A percentile compares a stretch with the other conserved stretches of the same genome.
Conservation (phyloP, 2,888 invertebrate species). For the Drosophila affinis region DNA sequence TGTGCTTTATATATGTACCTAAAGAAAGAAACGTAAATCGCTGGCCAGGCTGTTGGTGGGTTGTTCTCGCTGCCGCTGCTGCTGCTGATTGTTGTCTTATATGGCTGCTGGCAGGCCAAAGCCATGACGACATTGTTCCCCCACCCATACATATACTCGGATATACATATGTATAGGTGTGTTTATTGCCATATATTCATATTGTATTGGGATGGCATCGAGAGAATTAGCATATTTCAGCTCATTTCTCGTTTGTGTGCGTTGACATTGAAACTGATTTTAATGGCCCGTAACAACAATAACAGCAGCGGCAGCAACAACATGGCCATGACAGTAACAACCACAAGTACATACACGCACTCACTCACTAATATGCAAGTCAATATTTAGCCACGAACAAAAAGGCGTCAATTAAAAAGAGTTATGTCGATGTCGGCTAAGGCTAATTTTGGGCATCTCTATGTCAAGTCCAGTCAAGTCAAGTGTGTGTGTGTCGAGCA, state of each 20-base stretch:
- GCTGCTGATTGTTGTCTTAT: constrained; percentile 32
- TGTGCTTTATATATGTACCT: constrained; percentile 3
- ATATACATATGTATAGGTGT: too few species aligned
- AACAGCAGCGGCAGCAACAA: constrained; percentile 24
- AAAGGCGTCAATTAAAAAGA: constrained; percentile 47
- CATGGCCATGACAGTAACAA: constrained; percentile 24
- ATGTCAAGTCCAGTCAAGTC: constrained; percentile 27
- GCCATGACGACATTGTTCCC: constrained; percentile 60
- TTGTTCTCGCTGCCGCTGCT: constrained; percentile 8
- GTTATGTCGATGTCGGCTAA: constrained; percentile 13
- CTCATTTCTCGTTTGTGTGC: constrained; percentile 30
- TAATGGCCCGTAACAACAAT: constrained; percentile 66
- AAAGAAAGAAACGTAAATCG: constrained; percentile 26
- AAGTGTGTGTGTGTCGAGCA: constrained; percentile 14
- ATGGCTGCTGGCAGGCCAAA: constrained; percentile 43
- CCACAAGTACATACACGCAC: constrained; percentile 24
- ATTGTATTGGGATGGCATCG: constrained; percentile 27
- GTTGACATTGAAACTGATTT: constrained; percentile 77
- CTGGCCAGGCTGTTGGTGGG: constrained; percentile 28
- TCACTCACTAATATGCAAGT: constrained; percentile 44
- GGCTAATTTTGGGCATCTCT: constrained; percentile 36
- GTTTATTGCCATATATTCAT: constrained; percentile 43
- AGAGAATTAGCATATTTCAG: constrained; percentile 69
- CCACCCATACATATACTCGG: constrained; percentile 16
- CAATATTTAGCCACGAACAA: constrained; percentile 35